phyloP scores from a whole-genome alignment of 2,113 vertebrate species.

The Petroica traversi region DNA sequence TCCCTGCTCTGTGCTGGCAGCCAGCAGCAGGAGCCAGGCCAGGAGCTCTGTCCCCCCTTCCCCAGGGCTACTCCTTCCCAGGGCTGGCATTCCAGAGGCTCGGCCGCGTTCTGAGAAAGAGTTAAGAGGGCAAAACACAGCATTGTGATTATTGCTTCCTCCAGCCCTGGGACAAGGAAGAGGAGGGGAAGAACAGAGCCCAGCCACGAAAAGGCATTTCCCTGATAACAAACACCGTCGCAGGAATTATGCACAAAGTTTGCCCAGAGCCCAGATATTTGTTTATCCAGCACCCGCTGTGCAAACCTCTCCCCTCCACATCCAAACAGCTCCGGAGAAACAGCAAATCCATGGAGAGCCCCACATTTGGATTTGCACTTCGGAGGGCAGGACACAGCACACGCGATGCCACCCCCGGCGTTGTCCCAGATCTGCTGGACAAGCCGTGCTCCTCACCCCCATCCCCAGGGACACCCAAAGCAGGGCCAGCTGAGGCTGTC shows the following conservation, averaged over 20 bases:
- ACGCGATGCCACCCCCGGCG: neutral
- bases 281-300: constrained; percentile 27
- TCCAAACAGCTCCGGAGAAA: neutral
- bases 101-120: constrained; percentile 30
- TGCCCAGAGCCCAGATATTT: constrained; percentile 28
- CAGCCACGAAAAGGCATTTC: constrained; percentile 70
- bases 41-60: neutral
- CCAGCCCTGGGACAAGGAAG: constrained; percentile 47
- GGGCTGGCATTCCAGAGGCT: neutral
- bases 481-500: neutral
- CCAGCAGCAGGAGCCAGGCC: accelerated
- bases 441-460: neutral
- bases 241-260: constrained; percentile 42
- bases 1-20: neutral
- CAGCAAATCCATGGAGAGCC: neutral
- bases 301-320: neutral
- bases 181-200: constrained; percentile 59
- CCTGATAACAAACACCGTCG: constrained; percentile 64
- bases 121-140: constrained; percentile 51
- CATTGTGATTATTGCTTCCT: constrained; percentile 70
- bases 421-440: neutral
- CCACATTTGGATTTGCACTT: neutral
- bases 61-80: neutral
- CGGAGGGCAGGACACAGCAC: neutral
- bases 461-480: neutral